Base-by-base conservation (phyloP, 2,113 vertebrate genomes). In the Cnemophilus loriae region DNA sequence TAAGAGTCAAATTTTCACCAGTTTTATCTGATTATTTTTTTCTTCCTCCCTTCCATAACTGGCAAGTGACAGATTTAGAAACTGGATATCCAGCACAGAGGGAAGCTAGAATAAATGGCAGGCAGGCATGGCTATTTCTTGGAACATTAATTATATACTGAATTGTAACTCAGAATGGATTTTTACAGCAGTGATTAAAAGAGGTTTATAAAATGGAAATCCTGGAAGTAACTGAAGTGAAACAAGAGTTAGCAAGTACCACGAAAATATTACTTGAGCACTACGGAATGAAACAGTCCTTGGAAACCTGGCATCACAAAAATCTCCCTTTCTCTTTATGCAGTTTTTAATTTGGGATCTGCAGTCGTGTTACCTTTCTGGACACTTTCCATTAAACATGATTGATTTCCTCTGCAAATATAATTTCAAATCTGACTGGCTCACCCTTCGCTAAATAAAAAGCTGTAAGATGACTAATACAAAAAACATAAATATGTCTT, bases 171-270 rank as follows among this genome's bases (percentile, higher is more conserved):
- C n/a, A 74, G 57, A 94, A 50, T 32, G 19, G 50, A 50, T 84
- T 95, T 95, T 96, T 89, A 84, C 32, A 91, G 33, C 28, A 76
- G 22, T 42, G 55, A 70, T 76, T 92, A 95, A 76, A 87, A 89
- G 27, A 87, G 11, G 24, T 68, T 94, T 95, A 79, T 68, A 86
- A 93, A 88, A 95, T 76, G n/a, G n/a, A 96, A 95, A 91, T 67
- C 27, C 57, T 89, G 84, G 35, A 75, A 84, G 27, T 49, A 93
- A 90, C 44, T 82, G 37, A 80, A 80, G n/a, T 81, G 68, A 70
- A 87, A 73, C 35, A 88, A 80, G 65, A 79, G 33, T 56, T 75
- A 80, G 46, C 35, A 91, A 88, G 60, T 81, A 69, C 22, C 37
- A 37, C 52, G 55, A 87, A 84, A 69, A 63, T 26, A 84, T 85